Evolutionary conservation across 2,888 invertebrate species (phyloP), one percentile per base, ranked within the genome.

Genomic region (Cheilosia scutellata): DNA sequence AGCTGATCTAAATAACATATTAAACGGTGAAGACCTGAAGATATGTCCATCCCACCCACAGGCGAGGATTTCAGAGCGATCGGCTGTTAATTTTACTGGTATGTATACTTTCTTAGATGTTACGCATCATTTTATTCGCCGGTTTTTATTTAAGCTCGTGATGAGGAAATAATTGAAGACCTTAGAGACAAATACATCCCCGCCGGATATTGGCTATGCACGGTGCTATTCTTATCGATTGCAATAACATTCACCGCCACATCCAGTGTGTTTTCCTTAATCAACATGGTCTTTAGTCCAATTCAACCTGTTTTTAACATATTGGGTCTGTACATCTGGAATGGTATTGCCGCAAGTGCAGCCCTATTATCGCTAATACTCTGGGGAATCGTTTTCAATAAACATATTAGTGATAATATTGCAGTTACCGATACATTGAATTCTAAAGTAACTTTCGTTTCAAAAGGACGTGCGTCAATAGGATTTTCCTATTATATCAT

Each of bases 291-390:
- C 47, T 93, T 93, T 11, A 94, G 94, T 89, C 95, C 95, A 1
- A 93, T 94, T 4, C 94, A 95, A 90, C 93, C 93, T 29, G 88
- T 89, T 78, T 88, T 89, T 7, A 89, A 89, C 51, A 84, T 89
- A 20, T 92, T 93, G 76, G 95, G 95, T 2, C 91, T 95, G 9
- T 95, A 94, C 88, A 89, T 94, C 13, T 95, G 95, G 94, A 95
- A 95, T 89, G 92, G 91, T 4, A 88, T 94, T 33, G 94, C 94
- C 29, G 89, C 90, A 25, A 88, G 87, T 53, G 88, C 84, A 40
- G 88, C 89, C 16, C 66, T 92, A 5, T 25, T 93, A 25, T 88
- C 90, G 1, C 76, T 93, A 62, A 87, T 91, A 7, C 83, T 93
- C 37, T 93, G 93, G 93, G 93, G 93, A 4, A 88, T 89, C 2